These are phyloP conservation scores for Sinocyclocheilus maitianheensis DNA, from an alignment of 2,113 vertebrate genomes.

Conservation along the genomic window DNA sequence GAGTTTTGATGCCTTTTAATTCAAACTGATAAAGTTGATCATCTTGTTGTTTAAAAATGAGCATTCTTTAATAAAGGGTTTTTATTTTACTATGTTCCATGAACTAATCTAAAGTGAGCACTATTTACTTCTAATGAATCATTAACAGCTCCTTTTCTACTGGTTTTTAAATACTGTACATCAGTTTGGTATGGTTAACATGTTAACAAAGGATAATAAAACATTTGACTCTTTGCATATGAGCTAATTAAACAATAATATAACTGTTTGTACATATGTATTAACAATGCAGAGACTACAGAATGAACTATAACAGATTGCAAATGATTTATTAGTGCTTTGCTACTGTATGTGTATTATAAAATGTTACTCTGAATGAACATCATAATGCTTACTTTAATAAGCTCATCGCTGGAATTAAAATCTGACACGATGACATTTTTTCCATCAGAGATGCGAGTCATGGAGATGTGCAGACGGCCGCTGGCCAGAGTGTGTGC, in stretches of 20 bases:
- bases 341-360: no score
- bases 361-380: neutral
- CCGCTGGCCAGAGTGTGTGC: slow-evolving; percentile 80
- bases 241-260: neutral
- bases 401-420: slow-evolving; percentile 85
- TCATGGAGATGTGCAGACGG: slow-evolving; percentile 81
- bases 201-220: neutral
- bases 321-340: no score
- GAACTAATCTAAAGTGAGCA: no score
- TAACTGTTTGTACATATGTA: neutral
- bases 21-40: neutral
- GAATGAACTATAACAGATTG: neutral
- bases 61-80: neutral
- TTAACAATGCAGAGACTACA: no score
- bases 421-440: slow-evolving; percentile 81
- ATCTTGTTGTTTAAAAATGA: no score
- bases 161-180: no score
- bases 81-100: no score
- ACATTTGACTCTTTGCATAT: neutral
- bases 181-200: no score
- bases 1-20: neutral
- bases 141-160: no score
- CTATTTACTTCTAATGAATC: no score
- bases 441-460: slow-evolving; percentile 77
- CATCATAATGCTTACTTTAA: slow-evolving; percentile 72